These are phyloP conservation scores for Linepithema humile DNA, from an alignment of 1,140 invertebrate genomes.

Conservation along the genomic window DNA sequence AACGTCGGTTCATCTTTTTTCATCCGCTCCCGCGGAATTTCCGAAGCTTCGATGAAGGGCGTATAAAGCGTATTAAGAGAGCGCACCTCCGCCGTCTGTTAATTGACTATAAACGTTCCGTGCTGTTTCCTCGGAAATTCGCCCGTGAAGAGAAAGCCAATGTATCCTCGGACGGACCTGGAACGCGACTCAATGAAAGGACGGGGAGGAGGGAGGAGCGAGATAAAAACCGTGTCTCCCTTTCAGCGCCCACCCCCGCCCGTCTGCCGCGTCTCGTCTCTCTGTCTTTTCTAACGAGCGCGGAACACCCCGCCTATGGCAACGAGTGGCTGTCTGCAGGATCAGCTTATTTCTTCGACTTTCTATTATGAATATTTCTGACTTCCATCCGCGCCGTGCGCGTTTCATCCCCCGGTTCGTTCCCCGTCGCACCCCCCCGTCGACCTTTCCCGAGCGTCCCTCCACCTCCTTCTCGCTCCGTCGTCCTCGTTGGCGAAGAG, in stretches of 20 bases:
- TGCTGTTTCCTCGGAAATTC: conserved; percentile 74
- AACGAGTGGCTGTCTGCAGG: conserved; percentile 71
- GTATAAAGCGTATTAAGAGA: conserved; percentile 63
- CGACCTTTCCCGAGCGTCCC: no score
- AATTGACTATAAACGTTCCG: conserved; percentile 79
- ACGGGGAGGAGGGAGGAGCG: conserved; percentile 17
- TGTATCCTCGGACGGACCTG: conserved; percentile 38
- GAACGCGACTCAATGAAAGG: conserved; percentile 36
- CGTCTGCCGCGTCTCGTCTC: background rate
- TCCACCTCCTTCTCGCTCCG: background rate
- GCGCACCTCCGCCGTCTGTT: conserved; percentile 65
- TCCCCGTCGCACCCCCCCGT: no score
- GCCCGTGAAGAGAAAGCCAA: conserved; percentile 53
- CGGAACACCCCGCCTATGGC: conserved; percentile 50
- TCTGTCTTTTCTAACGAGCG: conserved; percentile 62
- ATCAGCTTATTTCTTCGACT: conserved; percentile 75
- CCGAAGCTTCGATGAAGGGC: conserved; percentile 56
- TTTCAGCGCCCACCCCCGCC: background rate
- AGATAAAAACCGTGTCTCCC: conserved; percentile 36
- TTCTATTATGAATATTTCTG: conserved; percentile 72
- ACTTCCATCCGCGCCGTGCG: conserved; percentile 34
- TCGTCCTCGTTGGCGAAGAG: conserved; percentile 51
- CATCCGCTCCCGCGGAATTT: conserved; percentile 28
- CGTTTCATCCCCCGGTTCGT: background rate
- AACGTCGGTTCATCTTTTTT: conserved; percentile 27